Percentiles rank a stretch among this genome's conserved stretches.
phyloP scores from a whole-genome alignment of 2,113 vertebrate genomes.

The Carassius gibelio region DNA sequence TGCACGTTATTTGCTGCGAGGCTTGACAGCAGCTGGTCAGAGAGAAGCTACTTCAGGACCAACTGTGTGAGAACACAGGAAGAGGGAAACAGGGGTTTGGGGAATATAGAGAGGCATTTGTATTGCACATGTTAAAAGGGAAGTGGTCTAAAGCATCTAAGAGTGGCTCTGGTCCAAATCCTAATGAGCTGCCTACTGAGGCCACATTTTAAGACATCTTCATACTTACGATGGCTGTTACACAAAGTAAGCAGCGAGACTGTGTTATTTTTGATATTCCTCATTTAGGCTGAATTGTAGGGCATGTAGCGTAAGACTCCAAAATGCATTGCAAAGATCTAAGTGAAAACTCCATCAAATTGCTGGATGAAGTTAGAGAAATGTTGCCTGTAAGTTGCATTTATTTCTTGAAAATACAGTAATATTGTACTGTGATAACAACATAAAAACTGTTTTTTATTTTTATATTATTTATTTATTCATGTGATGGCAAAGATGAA shows the following conservation, averaged over 20 bases:
- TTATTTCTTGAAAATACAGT: background rate
- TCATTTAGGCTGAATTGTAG: background rate
- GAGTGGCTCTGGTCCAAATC: constrained; percentile 19
- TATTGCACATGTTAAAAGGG: background rate
- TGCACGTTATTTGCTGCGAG: constrained; percentile 28
- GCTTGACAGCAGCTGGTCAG: constrained; percentile 32
- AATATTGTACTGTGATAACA: background rate
- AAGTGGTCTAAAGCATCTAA: constrained; percentile 1
- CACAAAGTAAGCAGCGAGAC: background rate
- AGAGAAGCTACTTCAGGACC: constrained; percentile 24
- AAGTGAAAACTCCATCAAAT: background rate
- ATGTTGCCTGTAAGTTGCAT: background rate
- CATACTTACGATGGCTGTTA: background rate
- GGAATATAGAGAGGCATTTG: constrained; percentile 24
- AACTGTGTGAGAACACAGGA: constrained; percentile 22
- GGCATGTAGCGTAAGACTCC: background rate
- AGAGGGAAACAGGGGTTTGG: constrained; percentile 1
- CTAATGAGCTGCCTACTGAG: background rate
- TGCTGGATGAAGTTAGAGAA: background rate
- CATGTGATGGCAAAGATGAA: background rate
- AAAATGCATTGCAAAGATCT: background rate
- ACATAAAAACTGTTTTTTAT: background rate
- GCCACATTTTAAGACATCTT: constrained; percentile 5
- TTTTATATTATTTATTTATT: background rate
- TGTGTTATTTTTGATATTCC: background rate